Evolutionary conservation across 1,140 invertebrate species (phyloP).

Genomic region (Luehdorfia chinensis): DNA sequence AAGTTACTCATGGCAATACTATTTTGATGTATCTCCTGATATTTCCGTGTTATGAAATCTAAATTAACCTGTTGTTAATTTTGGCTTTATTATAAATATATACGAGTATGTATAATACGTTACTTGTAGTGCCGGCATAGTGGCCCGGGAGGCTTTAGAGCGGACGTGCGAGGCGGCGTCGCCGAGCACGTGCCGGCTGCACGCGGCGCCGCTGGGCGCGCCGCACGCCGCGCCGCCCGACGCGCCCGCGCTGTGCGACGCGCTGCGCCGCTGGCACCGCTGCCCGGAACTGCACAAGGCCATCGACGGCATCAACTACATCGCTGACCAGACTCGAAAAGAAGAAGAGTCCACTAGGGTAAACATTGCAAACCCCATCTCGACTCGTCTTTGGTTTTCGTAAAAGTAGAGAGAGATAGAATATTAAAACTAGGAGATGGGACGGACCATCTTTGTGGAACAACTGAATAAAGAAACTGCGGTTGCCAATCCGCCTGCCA

Average conservation of each 20-base stretch:
- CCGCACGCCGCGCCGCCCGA: constrained; percentile 70
- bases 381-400: no score
- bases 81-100: no score
- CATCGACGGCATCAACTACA: constrained; percentile 93
- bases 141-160: constrained; percentile 13
- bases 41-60: no score
- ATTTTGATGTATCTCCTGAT: no score
- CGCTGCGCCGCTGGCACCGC: constrained; percentile 86
- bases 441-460: no score
- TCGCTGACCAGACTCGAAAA: constrained; percentile 94
- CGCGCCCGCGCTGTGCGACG: constrained; percentile 55
- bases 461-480: no score
- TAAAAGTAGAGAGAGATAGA: no score
- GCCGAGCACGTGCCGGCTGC: constrained; percentile 13
- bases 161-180: constrained; percentile 8
- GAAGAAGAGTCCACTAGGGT: constrained; percentile 95
- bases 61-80: no score
- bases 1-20: no score
- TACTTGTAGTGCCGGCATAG: constrained; percentile 52
- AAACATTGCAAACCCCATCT: constrained; percentile 39
- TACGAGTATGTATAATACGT: no score
- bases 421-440: no score
- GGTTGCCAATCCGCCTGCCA: no score
- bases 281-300: constrained; percentile 95
- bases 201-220: constrained; percentile 16